These are phyloP conservation scores for Urocyon cinereoargenteus DNA, from an alignment of 2,797 vertebrate genomes.

Conservation along the genomic window DNA sequence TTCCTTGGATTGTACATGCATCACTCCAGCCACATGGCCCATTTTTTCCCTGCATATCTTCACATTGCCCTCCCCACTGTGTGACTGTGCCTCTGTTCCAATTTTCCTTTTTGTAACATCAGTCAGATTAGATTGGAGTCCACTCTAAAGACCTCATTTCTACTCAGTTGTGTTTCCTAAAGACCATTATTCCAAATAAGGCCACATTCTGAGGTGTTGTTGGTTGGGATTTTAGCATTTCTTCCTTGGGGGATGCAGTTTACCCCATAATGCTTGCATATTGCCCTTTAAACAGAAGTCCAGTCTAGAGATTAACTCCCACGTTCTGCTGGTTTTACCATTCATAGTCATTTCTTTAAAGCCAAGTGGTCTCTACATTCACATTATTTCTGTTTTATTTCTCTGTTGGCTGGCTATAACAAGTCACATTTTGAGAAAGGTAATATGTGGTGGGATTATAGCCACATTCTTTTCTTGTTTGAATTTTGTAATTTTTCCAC, in stretches of 20 bases:
- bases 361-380: background rate
- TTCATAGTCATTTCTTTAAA: background rate
- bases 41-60: background rate
- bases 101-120: background rate
- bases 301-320: background rate
- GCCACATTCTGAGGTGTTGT: background rate
- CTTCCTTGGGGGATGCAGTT: background rate
- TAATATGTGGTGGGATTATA: constrained; percentile 13
- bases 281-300: background rate
- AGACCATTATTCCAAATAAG: constrained; percentile 22
- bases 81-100: background rate
- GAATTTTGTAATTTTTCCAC: constrained; percentile 66
- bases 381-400: constrained; percentile 39
- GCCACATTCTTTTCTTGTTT: constrained; percentile 64
- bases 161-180: background rate
- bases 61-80: background rate
- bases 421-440: constrained; percentile 48
- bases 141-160: background rate
- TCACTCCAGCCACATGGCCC: no score
- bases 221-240: background rate
- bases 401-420: constrained; percentile 24
- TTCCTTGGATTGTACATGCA: no score
- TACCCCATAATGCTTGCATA: background rate
- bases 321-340: background rate
- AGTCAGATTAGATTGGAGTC: background rate